Conservation (phyloP, 1,140 invertebrate genomes). For the Aporrectodea caliginosa region DNA sequence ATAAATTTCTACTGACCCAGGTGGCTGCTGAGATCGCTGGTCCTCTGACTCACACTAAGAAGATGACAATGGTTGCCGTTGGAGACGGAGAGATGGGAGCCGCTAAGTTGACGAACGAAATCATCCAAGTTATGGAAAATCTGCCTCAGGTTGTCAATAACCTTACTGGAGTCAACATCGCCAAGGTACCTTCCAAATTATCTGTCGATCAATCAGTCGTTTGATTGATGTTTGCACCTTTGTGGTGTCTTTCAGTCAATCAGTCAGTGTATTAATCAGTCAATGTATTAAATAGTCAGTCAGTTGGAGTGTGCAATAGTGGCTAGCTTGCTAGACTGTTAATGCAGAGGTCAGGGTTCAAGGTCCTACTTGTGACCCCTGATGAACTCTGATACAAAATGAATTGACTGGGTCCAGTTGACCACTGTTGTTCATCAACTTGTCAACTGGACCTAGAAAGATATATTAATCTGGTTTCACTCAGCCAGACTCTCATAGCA, state of each 20-base stretch:
- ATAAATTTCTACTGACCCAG: background rate
- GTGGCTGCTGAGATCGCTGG: conserved; percentile 32
- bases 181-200: conserved; percentile 7
- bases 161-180: conserved; percentile 27
- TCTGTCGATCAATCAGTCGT: background rate
- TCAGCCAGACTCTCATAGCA: too few relatives aligned
- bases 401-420: too few relatives aligned
- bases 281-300: too few relatives aligned
- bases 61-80: conserved; percentile 31
- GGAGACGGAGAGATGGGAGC: conserved; percentile 29
- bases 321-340: too few relatives aligned
- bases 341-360: too few relatives aligned
- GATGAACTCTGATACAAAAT: too few relatives aligned
- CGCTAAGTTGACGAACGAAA: conserved; percentile 31
- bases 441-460: too few relatives aligned
- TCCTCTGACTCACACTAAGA: conserved; percentile 29
- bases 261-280: background rate
- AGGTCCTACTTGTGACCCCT: too few relatives aligned
- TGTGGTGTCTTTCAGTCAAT: background rate
- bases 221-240: background rate
- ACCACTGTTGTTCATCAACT: too few relatives aligned
- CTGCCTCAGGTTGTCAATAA: conserved; percentile 27
- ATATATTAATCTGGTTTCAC: too few relatives aligned
- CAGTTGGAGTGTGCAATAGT: too few relatives aligned
- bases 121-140: conserved; percentile 31